These are phyloP conservation scores for Phataginus tetradactyla DNA, from an alignment of 2,797 vertebrate species.

Conservation along the genomic window DNA sequence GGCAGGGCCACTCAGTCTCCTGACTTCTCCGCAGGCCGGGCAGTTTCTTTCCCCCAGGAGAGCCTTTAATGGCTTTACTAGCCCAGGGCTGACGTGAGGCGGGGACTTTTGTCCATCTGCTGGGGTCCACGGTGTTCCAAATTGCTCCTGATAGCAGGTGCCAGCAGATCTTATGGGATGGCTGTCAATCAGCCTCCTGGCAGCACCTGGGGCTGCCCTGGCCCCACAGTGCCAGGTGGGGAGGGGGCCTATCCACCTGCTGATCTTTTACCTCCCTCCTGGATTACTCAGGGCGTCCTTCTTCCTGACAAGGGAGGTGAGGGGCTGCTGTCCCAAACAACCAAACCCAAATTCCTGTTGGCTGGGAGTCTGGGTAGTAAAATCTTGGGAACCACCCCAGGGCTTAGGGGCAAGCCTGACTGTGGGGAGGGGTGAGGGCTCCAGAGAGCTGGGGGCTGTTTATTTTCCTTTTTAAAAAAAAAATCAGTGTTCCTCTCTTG, in stretches of 20 bases:
- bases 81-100: rapidly evolving
- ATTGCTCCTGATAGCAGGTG: too few species aligned
- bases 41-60: background rate
- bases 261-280: background rate
- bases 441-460: background rate
- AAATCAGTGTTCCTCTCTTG: background rate
- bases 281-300: too few species aligned
- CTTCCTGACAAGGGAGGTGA: background rate
- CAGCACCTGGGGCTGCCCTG: background rate
- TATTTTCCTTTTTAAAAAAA: background rate
- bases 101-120: background rate
- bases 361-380: too few species aligned
- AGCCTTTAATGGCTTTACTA: background rate
- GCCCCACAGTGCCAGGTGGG: too few species aligned
- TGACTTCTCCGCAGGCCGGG: rapidly evolving
- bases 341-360: rapidly evolving
- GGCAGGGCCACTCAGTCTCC: background rate
- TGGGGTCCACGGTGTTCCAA: background rate
- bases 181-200: too few species aligned
- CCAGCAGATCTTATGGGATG: rapidly evolving
- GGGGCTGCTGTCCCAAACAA: background rate
- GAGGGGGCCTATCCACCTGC: background rate
- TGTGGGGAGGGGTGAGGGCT: background rate
- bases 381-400: background rate
- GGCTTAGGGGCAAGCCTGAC: background rate